Conservation (phyloP, 2,113 vertebrate genomes). For the Oryzias curvinotus region DNA sequence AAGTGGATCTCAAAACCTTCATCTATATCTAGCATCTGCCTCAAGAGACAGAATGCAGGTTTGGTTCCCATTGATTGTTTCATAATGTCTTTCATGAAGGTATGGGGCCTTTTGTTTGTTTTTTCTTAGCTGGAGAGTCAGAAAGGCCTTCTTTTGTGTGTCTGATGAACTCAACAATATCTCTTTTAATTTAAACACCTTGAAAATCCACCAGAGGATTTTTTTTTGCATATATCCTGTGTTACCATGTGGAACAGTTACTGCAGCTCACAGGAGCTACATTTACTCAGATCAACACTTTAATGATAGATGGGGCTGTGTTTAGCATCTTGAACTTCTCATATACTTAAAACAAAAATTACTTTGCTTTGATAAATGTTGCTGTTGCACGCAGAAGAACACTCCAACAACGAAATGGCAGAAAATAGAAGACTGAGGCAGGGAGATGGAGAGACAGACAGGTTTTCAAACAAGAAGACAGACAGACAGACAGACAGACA, state of each 20-base stretch:
- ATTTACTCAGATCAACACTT: not conserved
- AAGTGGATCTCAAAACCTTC: conserved; percentile 44
- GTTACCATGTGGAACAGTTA: not conserved
- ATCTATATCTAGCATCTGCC: conserved; percentile 41
- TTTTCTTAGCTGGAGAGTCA: conserved; percentile 15
- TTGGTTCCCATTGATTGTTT: no score
- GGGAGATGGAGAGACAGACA: conserved; percentile 29
- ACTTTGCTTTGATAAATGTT: no score
- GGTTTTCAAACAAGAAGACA: conserved; percentile 41
- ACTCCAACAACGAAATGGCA: conserved; percentile 14
- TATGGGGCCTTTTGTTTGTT: conserved; percentile 6
- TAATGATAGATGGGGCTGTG: not conserved
- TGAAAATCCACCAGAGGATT: conserved; percentile 14
- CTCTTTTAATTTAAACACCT: conserved; percentile 32
- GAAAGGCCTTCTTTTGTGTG: not conserved
- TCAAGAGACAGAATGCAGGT: conserved; percentile 32
- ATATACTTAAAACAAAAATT: not conserved
- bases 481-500: conserved; percentile 25
- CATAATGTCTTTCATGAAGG: not conserved
- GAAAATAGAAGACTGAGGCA: conserved; percentile 21
- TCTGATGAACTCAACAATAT: conserved; percentile 16
- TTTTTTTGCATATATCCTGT: not conserved
- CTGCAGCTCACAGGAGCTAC: not conserved
- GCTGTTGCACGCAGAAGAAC: no score
- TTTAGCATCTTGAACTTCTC: not conserved